These are phyloP conservation scores for Lacanobia oleracea DNA, from an alignment of 2,888 invertebrate species.

Conservation along the genomic window DNA sequence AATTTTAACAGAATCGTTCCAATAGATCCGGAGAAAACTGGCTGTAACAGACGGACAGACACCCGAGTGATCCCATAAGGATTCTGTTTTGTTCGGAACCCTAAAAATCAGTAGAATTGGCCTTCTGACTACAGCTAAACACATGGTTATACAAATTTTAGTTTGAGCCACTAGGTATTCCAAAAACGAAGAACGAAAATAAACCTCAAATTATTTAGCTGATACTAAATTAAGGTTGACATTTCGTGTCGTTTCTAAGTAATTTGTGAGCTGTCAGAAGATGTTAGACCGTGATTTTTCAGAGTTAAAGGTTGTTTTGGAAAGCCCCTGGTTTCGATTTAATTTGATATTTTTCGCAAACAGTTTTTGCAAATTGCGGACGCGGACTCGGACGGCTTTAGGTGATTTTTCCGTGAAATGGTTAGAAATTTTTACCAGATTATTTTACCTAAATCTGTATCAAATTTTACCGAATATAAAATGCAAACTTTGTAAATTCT, in stretches of 20 bases:
- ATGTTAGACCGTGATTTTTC: slow-evolving; percentile 54
- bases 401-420: slow-evolving; percentile 14
- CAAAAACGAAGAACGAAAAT: not conserved
- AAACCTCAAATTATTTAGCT: not conserved
- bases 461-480: slow-evolving; percentile 3
- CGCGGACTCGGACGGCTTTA: slow-evolving; percentile 2
- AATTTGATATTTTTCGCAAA: slow-evolving; percentile 47
- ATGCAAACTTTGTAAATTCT: too few relatives aligned
- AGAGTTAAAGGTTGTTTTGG: slow-evolving; percentile 36
- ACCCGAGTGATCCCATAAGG: too few relatives aligned
- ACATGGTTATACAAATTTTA: too few relatives aligned
- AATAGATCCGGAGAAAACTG: too few relatives aligned
- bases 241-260: slow-evolving; percentile 35
- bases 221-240: slow-evolving; percentile 29
- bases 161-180: too few relatives aligned
- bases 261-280: slow-evolving; percentile 52
- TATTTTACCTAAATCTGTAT: slow-evolving; percentile 1
- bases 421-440: slow-evolving; percentile 14
- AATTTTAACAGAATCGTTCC: too few relatives aligned
- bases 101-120: too few relatives aligned
- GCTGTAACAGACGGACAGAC: too few relatives aligned
- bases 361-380: slow-evolving; percentile 31
- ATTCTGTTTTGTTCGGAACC: too few relatives aligned
- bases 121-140: not conserved
- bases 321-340: slow-evolving; percentile 44